These are phyloP conservation scores for Ctenochaetus hawaiiensis DNA, from an alignment of 2,797 vertebrate species.

Conservation along the genomic window DNA sequence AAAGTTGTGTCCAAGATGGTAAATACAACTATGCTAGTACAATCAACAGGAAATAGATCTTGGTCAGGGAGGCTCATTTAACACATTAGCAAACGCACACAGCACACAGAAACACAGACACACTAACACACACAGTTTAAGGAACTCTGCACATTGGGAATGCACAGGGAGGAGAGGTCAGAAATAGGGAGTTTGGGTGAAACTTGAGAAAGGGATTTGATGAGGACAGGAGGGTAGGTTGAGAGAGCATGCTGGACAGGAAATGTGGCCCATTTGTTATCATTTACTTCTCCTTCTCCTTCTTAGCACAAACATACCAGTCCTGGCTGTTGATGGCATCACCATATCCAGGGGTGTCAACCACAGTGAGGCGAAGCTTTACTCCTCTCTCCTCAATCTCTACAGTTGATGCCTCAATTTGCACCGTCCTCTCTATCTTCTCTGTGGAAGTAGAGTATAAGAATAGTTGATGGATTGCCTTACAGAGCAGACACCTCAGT, in stretches of 20 bases:
- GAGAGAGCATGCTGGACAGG: constrained; percentile 25
- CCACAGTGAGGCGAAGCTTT: constrained; percentile 97
- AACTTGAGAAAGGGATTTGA: constrained; percentile 47
- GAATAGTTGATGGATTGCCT: neutral
- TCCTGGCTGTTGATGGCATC: constrained; percentile 98
- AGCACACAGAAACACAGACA: neutral
- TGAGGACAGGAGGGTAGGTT: constrained; percentile 41
- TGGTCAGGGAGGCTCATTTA: constrained; percentile 17
- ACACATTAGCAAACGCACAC: constrained; percentile 11
- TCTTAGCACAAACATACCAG: constrained; percentile 80
- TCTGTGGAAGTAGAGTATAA: constrained; percentile 79
- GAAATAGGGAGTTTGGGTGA: constrained; percentile 45
- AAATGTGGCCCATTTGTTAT: constrained; percentile 44
- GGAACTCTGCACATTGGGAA: constrained; percentile 41
- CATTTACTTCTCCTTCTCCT: constrained; percentile 21
- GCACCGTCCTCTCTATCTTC: constrained; percentile 98
- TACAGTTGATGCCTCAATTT: constrained; percentile 98
- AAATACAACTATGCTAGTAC: constrained; percentile 30
- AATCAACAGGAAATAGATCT: constrained; percentile 50
- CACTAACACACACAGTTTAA: neutral
- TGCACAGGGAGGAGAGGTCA: constrained; percentile 45
- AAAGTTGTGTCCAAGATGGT: neutral
- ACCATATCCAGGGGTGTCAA: constrained; percentile 97
- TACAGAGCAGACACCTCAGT: neutral
- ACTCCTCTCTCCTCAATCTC: constrained; percentile 98